A percentile compares a stretch with the other conserved stretches of the same genome.
These are phyloP conservation scores for Garra rufa DNA, from an alignment of 2,113 vertebrate species.

Conservation along the genomic window DNA sequence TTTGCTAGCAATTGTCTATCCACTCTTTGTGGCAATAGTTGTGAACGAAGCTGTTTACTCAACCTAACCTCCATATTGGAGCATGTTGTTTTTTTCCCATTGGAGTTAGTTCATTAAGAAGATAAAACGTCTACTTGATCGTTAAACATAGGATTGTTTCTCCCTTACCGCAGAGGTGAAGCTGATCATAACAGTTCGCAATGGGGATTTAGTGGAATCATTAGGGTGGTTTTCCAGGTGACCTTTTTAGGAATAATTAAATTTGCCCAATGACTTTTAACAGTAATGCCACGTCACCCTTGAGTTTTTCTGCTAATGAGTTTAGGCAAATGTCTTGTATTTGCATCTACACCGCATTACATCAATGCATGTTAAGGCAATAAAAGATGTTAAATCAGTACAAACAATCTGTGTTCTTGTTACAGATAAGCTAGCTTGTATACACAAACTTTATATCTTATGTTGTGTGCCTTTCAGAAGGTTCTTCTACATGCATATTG, in stretches of 20 bases:
- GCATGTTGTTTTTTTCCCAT: neutral
- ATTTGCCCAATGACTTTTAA: constrained; percentile 39
- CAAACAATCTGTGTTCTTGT: constrained; percentile 6
- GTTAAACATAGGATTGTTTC: constrained; percentile 16
- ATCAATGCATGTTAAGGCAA: constrained; percentile 34
- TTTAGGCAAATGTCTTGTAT: neutral
- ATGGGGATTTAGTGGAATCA: constrained; percentile 2
- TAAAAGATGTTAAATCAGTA: constrained; percentile 4
- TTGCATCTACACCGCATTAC: constrained; percentile 5
- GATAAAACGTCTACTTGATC: neutral
- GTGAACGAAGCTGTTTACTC: constrained; percentile 9
- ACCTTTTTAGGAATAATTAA: constrained; percentile 23
- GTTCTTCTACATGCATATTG: neutral
- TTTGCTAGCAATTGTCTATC: neutral
- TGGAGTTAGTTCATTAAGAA: neutral
- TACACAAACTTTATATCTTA: neutral
- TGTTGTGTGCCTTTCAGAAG: constrained; percentile 22
- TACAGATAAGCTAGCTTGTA: neutral
- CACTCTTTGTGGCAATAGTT: neutral
- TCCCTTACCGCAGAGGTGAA: neutral
- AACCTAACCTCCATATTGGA: constrained; percentile 28
- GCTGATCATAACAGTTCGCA: neutral
- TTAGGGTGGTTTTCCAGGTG: neutral
- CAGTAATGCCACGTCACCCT: neutral
- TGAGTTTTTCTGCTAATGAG: constrained; percentile 37